These are phyloP conservation scores for Sebastes melanostomus DNA, from an alignment of 2,797 vertebrate genomes.

Conservation along the genomic window DNA sequence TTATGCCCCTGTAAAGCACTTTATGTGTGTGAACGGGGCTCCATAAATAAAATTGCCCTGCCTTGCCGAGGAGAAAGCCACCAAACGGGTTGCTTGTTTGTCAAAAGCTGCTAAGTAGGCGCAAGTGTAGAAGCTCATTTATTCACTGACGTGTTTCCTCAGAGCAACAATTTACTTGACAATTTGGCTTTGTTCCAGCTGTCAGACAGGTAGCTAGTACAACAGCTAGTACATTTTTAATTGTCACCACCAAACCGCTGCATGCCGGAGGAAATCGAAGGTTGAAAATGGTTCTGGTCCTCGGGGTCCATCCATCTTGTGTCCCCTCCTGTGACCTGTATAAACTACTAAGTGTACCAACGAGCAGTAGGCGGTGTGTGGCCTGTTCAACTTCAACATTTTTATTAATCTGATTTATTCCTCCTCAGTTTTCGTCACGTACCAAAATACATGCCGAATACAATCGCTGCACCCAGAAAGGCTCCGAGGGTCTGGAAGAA, in stretches of 20 bases:
- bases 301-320: background rate
- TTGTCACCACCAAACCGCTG: background rate
- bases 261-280: background rate
- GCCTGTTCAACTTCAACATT: background rate
- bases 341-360: background rate
- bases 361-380: background rate
- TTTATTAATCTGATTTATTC: background rate
- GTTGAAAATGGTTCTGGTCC: background rate
- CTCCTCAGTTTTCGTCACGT: conserved; percentile 35
- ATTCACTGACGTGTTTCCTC: background rate
- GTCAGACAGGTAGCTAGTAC: background rate
- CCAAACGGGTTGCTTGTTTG: background rate
- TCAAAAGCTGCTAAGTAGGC: background rate
- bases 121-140: background rate
- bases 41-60: background rate
- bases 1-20: background rate
- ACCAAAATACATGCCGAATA: conserved; percentile 89
- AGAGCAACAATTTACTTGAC: background rate
- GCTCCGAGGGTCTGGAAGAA: conserved; percentile 88
- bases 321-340: background rate
- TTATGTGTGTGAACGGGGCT: background rate
- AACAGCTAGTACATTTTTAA: background rate
- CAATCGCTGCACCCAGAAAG: conserved; percentile 87
- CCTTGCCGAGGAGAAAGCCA: background rate
- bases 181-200: background rate